These are phyloP conservation scores for Sus scrofa DNA, from an alignment of 2,113 vertebrate species.

Conservation along the genomic window T2T-Sscrofa CM000812.6:117268001-117268500, in stretches of 20 bases:
- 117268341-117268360: conserved; percentile 1
- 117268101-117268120: conserved; percentile 3
- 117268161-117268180: conserved; percentile 11
- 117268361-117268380: conserved; percentile 46
- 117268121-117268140: not conserved
- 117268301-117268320: conserved; percentile 1
- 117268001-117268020: too few relatives aligned
- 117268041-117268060: too few relatives aligned
- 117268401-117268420: conserved; percentile 28
- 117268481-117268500: too few relatives aligned
- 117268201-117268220: conserved; percentile 32
- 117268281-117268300: conserved; percentile 27
- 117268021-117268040: too few relatives aligned
- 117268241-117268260: conserved; percentile 34
- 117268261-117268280: conserved; percentile 30
- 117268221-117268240: conserved; percentile 52
- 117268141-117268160: conserved; percentile 29
- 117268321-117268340: not conserved
- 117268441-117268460: too few relatives aligned
- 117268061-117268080: too few relatives aligned
- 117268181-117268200: conserved; percentile 25
- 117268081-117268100: too few relatives aligned
- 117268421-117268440: too few relatives aligned
- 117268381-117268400: conserved; percentile 32
- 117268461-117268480: too few relatives aligned